These are phyloP conservation scores for Globodera rostochiensis DNA, from an alignment of 1,140 invertebrate species.

Conservation along the genomic window DNA sequence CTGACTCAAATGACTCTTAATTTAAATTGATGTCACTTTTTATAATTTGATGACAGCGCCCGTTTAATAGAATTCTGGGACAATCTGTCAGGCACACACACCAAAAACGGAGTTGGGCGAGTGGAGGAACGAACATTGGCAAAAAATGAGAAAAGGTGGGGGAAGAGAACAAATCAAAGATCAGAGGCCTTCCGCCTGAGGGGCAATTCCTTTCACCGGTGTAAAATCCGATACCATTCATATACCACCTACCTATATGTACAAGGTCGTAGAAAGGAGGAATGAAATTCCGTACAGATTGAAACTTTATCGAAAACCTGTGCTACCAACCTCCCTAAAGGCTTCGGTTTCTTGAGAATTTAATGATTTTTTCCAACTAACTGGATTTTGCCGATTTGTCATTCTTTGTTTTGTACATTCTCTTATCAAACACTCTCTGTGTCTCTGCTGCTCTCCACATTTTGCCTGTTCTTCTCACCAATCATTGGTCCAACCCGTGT, in stretches of 20 bases:
- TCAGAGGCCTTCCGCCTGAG: too few relatives aligned
- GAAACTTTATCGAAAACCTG: too few relatives aligned
- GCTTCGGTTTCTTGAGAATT: too few relatives aligned
- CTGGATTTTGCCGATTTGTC: neutral
- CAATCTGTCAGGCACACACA: neutral
- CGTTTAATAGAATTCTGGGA: neutral
- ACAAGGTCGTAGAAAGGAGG: too few relatives aligned
- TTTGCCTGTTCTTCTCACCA: neutral
- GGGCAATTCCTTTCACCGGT: too few relatives aligned
- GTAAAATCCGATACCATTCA: too few relatives aligned
- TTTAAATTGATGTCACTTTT: too few relatives aligned
- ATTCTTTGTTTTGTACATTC: neutral
- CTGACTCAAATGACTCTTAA: too few relatives aligned
- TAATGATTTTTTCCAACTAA: neutral
- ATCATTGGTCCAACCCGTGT: neutral
- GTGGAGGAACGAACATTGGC: neutral
- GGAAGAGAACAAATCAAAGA: neutral
- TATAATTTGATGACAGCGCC: too few relatives aligned
- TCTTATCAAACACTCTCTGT: neutral
- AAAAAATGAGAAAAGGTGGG: neutral
- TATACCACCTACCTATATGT: too few relatives aligned
- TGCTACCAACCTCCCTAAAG: too few relatives aligned
- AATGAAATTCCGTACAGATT: neutral
- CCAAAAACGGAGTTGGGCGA: neutral
- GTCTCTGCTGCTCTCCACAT: neutral